Base-by-base conservation (phyloP, 2,113 vertebrate species). In the Chaenogobius annularis region DNA sequence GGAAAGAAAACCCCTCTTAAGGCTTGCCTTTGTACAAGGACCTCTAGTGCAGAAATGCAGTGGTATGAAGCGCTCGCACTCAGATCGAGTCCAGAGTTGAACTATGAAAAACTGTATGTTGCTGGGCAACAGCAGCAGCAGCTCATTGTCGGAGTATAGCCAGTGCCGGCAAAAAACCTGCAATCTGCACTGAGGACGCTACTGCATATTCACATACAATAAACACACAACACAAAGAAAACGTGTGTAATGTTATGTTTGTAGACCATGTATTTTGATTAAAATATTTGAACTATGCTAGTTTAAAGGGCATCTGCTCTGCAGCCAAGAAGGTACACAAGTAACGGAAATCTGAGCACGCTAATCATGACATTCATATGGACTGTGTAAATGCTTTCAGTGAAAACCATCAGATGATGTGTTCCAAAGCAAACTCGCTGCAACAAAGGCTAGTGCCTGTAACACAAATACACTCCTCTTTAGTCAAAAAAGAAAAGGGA, bases 111-210 rank as follows among this genome's bases (percentile, higher is more conserved):
- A 88, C 84, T 87, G 85, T 89, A 92, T 88, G 93, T 94, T 94
- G 93, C 93, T 31, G 89, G 89, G 93, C 93, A 94, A 94, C 93
- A 91, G 90, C 91, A 92, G 90, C 85, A 87, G 88, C 89, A 91
- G 90, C 85, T 87, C 81, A 92, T 85, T 90, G 85, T 86, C 90
- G 91, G 84, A 91, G 86, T 84, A 83, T 68, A 86, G 88, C 88
- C 93, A 89, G 85, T 77, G 81, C 77, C 55, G 72, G 82, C 76
- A 62, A 75, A 89, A 31, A 88, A 86, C 89, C 83, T 85, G 86
- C 77, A 89, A 89, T 91, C 90, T 91, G 83, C 83, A 88, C 85
- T 56, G 77, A 74, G 82, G 88, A 79, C 80, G 87, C 73, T 64
- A 52, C 64, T 47, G 72, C 59, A 83, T 48, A 74, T 48, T 58